These are phyloP conservation scores for Spodoptera littoralis DNA, from an alignment of 2,888 invertebrate species.

Conservation along the genomic window DNA sequence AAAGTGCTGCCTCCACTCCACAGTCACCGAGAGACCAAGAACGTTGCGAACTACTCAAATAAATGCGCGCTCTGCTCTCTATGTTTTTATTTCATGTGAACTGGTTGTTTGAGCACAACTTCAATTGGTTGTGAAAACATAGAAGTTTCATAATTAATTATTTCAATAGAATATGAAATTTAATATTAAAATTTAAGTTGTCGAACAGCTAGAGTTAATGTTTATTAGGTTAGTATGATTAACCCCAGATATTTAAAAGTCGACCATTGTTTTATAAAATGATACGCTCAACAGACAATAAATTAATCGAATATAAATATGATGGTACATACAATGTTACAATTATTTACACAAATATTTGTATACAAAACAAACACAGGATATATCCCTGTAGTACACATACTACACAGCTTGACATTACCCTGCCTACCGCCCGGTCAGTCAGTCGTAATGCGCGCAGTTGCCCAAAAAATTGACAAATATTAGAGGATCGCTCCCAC, in stretches of 20 bases:
- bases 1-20: slow-evolving; percentile 1
- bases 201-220: no score
- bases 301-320: no score
- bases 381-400: not conserved
- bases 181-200: no score
- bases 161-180: no score
- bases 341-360: not conserved
- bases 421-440: slow-evolving; percentile 6
- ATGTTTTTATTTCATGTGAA: not conserved
- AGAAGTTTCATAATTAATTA: slow-evolving; percentile 3
- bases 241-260: no score
- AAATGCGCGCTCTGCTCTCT: not conserved
- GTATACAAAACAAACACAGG: not conserved
- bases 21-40: slow-evolving; percentile 5
- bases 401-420: not conserved
- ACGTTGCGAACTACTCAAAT: slow-evolving; percentile 10
- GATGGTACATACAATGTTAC: no score
- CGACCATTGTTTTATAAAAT: no score
- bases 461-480: slow-evolving; percentile 60
- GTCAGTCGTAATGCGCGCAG: slow-evolving; percentile 46
- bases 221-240: no score
- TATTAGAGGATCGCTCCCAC: slow-evolving; percentile 35
- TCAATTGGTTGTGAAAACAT: slow-evolving; percentile 20
- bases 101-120: not conserved
- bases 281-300: no score